Conservation (phyloP, 30 jellyfish, hydroid and myxozoan species). For the Turritopsis rubra region DNA sequence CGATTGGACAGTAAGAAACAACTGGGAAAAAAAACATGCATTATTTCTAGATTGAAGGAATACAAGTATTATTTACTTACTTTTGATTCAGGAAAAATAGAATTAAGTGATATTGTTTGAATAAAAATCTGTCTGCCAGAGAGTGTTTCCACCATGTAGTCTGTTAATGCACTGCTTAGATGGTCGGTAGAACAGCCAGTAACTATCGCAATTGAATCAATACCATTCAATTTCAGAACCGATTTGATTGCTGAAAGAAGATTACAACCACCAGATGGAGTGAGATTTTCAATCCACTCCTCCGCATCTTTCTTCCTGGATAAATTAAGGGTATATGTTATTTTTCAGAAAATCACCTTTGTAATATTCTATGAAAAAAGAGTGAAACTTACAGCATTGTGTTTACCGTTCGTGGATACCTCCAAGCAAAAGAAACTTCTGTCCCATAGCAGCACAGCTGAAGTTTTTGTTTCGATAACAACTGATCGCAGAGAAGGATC, state of each 20-base stretch:
- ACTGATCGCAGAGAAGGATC: neutral
- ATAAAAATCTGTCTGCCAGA: constrained; percentile 4
- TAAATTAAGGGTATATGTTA: neutral
- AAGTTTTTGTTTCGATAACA: neutral
- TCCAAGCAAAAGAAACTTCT: neutral
- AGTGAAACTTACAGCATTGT: neutral
- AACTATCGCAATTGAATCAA: constrained; percentile 50
- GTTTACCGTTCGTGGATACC: neutral
- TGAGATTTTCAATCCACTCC: constrained; percentile 58
- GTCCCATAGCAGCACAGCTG: neutral
- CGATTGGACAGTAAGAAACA: too few species aligned
- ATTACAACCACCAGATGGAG: constrained; percentile 72
- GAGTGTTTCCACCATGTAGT: constrained; percentile 7
- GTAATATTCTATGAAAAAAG: constrained; percentile 9
- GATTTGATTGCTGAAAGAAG: constrained; percentile 52
- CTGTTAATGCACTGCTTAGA: neutral
- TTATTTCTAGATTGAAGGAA: neutral
- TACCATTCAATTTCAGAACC: constrained; percentile 34
- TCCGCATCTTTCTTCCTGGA: constrained; percentile 44
- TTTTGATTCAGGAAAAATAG: neutral
- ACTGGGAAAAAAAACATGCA: too few species aligned
- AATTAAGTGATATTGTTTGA: neutral
- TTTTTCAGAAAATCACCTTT: neutral
- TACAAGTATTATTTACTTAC: neutral
- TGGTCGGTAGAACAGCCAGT: constrained; percentile 37